phyloP scores from a whole-genome alignment of 1,140 invertebrate genomes.

The Cotesia typhae region DNA sequence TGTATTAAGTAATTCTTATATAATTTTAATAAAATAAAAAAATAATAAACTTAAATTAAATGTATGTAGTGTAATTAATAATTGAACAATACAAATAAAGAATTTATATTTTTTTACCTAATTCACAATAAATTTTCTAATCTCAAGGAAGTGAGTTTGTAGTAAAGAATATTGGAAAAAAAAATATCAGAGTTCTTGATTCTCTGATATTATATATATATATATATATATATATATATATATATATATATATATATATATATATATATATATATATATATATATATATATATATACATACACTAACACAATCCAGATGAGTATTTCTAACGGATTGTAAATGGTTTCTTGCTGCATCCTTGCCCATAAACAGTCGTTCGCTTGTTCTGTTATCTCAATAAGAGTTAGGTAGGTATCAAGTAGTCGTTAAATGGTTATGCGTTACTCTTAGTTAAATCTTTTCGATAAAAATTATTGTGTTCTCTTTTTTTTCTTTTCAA shows the following conservation, averaged over 20 bases:
- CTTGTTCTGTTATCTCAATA: conserved; percentile 15
- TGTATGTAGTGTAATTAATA: background rate
- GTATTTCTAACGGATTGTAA: conserved; percentile 27
- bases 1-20: conserved; percentile 24
- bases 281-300: too few species aligned
- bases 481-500: background rate
- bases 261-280: too few species aligned
- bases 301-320: conserved; percentile 10
- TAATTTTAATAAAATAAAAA: background rate
- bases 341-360: conserved; percentile 30
- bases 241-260: too few species aligned
- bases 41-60: background rate
- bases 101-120: background rate
- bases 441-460: conserved; percentile 6
- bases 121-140: background rate
- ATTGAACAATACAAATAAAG: background rate
- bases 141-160: conserved; percentile 5
- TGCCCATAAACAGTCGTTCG: conserved; percentile 19
- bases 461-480: conserved; percentile 10
- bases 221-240: too few species aligned
- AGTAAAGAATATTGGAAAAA: background rate
- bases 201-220: background rate
- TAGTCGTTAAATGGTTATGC: conserved; percentile 14
- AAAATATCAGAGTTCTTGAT: background rate
- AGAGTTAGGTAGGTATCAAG: conserved; percentile 15